Evolutionary conservation across 1,140 invertebrate genomes (phyloP).

Genomic region (Augochlora pura): DNA sequence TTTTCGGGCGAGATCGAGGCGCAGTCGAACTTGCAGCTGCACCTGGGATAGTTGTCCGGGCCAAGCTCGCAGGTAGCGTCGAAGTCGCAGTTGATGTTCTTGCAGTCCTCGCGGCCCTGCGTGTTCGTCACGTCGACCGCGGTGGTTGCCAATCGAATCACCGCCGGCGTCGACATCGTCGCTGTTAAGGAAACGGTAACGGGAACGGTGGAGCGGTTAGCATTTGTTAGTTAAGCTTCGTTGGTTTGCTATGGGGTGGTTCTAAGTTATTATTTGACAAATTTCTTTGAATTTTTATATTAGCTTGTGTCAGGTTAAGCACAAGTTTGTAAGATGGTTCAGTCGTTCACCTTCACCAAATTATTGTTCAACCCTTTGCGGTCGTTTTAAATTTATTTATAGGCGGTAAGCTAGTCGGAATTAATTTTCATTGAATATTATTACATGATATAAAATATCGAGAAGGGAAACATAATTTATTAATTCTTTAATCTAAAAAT

Average conservation of each 20-base stretch:
- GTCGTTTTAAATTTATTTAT: too few relatives aligned
- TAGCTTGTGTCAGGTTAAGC: too few relatives aligned
- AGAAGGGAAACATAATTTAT: too few relatives aligned
- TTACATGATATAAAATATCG: too few relatives aligned
- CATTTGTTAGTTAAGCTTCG: slow-evolving; percentile 14
- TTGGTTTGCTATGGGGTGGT: not conserved
- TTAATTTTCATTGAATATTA: too few relatives aligned
- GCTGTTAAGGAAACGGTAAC: slow-evolving; percentile 58
- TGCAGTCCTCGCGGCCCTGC: slow-evolving; percentile 85
- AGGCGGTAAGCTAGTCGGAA: too few relatives aligned
- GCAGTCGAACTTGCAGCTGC: slow-evolving; percentile 89
- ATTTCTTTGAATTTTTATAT: too few relatives aligned
- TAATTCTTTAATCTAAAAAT: too few relatives aligned
- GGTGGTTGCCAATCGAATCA: slow-evolving; percentile 69
- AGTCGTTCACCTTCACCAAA: too few relatives aligned
- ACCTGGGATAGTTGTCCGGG: slow-evolving; percentile 87
- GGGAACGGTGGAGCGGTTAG: slow-evolving; percentile 36
- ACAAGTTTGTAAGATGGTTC: too few relatives aligned
- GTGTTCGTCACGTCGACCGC: slow-evolving; percentile 76
- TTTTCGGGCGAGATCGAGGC: slow-evolving; percentile 81
- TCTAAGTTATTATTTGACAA: too few relatives aligned
- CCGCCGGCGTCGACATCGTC: slow-evolving; percentile 71
- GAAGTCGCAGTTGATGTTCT: slow-evolving; percentile 90
- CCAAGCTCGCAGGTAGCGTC: slow-evolving; percentile 91
- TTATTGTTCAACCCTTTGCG: too few relatives aligned